phyloP scores from a whole-genome alignment of 2,113 vertebrate genomes.

The Scytalopus superciliaris region DNA sequence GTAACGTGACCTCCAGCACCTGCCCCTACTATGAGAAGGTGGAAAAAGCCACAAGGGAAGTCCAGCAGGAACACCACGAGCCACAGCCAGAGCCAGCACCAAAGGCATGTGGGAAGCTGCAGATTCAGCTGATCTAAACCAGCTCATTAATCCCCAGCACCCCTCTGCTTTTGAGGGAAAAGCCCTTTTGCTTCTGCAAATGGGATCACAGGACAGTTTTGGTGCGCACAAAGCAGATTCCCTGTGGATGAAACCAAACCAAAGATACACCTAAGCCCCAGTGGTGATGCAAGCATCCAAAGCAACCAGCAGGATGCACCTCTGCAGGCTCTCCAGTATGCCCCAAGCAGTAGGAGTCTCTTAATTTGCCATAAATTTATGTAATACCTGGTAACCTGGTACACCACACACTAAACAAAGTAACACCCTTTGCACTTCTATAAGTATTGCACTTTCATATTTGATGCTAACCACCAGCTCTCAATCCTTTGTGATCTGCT shows the following conservation, averaged over 20 bases:
- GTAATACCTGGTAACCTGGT: not conserved
- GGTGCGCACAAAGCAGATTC: not conserved
- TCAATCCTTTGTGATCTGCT: not conserved
- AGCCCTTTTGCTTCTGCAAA: not conserved
- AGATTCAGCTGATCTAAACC: not conserved
- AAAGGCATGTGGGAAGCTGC: not conserved
- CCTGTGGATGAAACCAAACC: not conserved
- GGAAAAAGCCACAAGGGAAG: not conserved
- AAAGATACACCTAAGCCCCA: not conserved
- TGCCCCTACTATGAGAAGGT: not conserved
- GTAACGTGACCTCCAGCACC: not conserved
- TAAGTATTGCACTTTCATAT: not conserved
- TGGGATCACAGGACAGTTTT: not conserved
- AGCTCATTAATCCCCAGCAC: not conserved
- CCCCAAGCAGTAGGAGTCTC: not conserved
- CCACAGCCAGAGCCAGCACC: not conserved
- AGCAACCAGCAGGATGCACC: not conserved
- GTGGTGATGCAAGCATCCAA: not conserved
- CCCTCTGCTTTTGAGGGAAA: not conserved
- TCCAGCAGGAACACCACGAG: not conserved
- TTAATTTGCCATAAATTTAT: not conserved
- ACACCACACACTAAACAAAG: not conserved
- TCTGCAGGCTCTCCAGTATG: not conserved
- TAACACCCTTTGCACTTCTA: not conserved
- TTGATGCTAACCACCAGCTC: not conserved